Conservation (phyloP, 1,140 invertebrate species). For the Lepidurus arcticus region DNA sequence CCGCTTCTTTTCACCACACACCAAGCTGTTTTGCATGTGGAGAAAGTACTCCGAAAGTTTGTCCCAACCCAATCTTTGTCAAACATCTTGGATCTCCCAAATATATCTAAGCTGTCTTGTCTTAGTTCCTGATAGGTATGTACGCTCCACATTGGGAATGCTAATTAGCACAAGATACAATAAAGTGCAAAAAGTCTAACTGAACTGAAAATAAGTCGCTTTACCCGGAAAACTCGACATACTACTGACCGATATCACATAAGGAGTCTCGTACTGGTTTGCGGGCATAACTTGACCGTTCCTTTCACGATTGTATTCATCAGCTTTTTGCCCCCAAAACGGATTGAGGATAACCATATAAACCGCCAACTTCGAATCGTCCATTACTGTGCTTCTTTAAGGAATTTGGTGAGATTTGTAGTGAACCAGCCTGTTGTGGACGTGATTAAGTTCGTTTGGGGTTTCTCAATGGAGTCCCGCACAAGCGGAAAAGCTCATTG, state of each 20-base stretch:
- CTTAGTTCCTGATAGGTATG: too few relatives aligned
- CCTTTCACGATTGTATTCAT: neutral
- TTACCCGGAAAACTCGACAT: neutral
- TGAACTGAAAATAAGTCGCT: neutral
- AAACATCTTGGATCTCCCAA: neutral
- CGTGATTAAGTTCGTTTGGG: neutral
- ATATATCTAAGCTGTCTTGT: too few relatives aligned
- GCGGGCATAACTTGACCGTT: neutral
- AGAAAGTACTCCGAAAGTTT: neutral
- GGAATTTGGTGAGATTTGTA: neutral
- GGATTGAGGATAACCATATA: neutral
- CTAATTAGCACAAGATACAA: too few relatives aligned
- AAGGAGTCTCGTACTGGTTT: neutral
- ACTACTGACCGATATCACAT: conserved; percentile 21
- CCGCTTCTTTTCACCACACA: neutral
- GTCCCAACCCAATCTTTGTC: neutral
- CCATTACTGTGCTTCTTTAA: neutral
- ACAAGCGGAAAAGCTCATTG: neutral
- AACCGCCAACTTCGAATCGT: neutral
- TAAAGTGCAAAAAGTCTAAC: too few relatives aligned
- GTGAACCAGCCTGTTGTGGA: neutral
- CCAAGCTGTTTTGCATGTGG: conserved; percentile 4
- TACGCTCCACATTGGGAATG: too few relatives aligned
- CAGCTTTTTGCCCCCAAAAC: neutral
- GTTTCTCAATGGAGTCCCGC: neutral